phyloP scores from a whole-genome alignment of 2,888 invertebrate genomes.

The Trissolcus japonicus region DNA sequence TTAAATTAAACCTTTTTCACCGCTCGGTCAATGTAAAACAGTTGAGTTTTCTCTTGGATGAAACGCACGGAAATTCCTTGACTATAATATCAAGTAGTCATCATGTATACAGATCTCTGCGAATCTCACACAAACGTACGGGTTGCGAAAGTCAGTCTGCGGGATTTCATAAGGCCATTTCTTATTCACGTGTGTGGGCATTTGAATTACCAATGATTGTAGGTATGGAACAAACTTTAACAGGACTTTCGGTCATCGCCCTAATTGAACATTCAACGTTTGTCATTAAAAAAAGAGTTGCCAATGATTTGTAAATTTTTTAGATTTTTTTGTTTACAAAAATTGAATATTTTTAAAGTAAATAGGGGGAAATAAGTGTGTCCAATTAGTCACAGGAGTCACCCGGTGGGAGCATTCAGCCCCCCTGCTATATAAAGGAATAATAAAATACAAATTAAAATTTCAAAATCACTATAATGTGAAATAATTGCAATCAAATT shows the following conservation, averaged over 20 bases:
- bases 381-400: no score
- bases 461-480: background rate
- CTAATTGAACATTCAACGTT: slow-evolving; percentile 46
- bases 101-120: slow-evolving; percentile 41
- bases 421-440: no score
- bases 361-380: background rate
- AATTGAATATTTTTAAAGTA: background rate
- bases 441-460: no score
- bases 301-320: background rate
- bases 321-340: background rate
- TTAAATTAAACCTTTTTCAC: no score
- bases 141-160: slow-evolving; percentile 46
- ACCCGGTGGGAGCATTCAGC: no score
- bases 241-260: slow-evolving; percentile 49
- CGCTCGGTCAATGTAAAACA: no score
- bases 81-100: slow-evolving; percentile 30
- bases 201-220: slow-evolving; percentile 54
- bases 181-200: slow-evolving; percentile 55
- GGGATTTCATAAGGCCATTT: slow-evolving; percentile 53
- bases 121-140: slow-evolving; percentile 35
- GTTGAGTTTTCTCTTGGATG: no score
- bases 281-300: slow-evolving; percentile 6
- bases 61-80: slow-evolving; percentile 19
- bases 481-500: background rate
- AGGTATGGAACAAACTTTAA: slow-evolving; percentile 52